Conservation (phyloP, 1,140 invertebrate genomes). For the Steinernema feltiae region DNA sequence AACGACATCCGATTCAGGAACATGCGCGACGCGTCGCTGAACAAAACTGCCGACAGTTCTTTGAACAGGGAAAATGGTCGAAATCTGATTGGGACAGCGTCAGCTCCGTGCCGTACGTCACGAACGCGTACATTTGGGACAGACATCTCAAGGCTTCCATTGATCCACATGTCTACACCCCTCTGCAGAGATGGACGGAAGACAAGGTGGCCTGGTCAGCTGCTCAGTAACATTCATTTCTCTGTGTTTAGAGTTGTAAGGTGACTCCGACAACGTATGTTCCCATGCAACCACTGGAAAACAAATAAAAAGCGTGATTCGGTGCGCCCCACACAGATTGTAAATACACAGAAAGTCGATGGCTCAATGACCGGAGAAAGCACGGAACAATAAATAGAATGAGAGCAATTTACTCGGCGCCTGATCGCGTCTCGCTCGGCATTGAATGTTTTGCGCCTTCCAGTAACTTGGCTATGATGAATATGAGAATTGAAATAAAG, state of each 20-base stretch:
- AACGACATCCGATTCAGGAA: too few relatives aligned
- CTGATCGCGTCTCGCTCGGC: not conserved
- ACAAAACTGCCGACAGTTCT: constrained; percentile 32
- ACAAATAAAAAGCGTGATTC: not conserved
- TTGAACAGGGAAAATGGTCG: constrained; percentile 28
- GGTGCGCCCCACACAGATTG: not conserved
- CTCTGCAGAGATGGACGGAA: constrained; percentile 31
- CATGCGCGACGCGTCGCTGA: constrained; percentile 31
- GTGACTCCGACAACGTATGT: not conserved
- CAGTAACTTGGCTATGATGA: not conserved
- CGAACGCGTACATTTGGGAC: not conserved
- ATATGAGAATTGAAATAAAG: constrained; percentile 1
- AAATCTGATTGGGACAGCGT: constrained; percentile 39
- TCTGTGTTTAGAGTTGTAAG: not conserved
- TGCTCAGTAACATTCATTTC: not conserved
- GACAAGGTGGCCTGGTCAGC: constrained; percentile 17
- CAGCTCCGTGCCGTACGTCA: constrained; percentile 5
- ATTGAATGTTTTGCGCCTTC: not conserved
- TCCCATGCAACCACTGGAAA: not conserved
- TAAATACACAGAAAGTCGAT: not conserved
- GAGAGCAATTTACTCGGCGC: not conserved
- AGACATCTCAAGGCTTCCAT: constrained; percentile 21
- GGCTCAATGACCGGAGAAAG: too few relatives aligned
- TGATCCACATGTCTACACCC: constrained; percentile 30
- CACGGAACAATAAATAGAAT: too few relatives aligned